Evolutionary conservation across 2,888 invertebrate species (phyloP).

Genomic region (Ashinkailepas kermadecensis): DNA sequence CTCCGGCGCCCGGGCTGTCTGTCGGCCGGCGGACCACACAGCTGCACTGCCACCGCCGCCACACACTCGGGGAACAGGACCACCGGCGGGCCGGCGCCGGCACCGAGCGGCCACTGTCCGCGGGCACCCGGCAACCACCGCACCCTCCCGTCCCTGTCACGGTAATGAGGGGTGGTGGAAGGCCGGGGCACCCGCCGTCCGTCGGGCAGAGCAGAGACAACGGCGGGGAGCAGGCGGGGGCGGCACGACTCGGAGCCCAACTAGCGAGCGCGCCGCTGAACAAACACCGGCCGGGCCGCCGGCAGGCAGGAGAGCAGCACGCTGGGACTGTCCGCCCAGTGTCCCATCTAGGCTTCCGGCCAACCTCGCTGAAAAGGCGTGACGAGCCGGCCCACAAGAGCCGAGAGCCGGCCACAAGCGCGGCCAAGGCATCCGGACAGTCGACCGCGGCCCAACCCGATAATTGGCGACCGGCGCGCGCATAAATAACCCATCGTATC

Average conservation of each 20-base stretch:
- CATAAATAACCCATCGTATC: slow-evolving; percentile 8
- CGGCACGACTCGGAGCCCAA: no score
- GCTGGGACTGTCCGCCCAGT: neutral
- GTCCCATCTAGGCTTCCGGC: neutral
- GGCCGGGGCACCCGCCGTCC: no score
- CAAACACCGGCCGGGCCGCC: slow-evolving; percentile 11
- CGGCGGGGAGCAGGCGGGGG: no score
- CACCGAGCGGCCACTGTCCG: no score
- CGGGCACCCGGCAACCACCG: no score
- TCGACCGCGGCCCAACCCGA: neutral
- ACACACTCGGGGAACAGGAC: no score
- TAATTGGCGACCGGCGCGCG: neutral
- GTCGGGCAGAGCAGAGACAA: no score
- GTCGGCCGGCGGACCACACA: neutral
- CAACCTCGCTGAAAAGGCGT: neutral
- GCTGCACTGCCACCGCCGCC: neutral
- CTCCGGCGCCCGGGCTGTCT: neutral
- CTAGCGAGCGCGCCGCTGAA: neutral
- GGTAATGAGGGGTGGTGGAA: no score
- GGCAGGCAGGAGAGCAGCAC: neutral
- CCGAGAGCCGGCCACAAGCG: neutral
- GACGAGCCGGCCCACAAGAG: neutral
- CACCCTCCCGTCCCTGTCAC: no score
- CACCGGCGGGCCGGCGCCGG: no score
- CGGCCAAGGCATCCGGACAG: neutral